phyloP scores from a whole-genome alignment of 1,140 invertebrate species.

The Brachionus paranguensis region DNA sequence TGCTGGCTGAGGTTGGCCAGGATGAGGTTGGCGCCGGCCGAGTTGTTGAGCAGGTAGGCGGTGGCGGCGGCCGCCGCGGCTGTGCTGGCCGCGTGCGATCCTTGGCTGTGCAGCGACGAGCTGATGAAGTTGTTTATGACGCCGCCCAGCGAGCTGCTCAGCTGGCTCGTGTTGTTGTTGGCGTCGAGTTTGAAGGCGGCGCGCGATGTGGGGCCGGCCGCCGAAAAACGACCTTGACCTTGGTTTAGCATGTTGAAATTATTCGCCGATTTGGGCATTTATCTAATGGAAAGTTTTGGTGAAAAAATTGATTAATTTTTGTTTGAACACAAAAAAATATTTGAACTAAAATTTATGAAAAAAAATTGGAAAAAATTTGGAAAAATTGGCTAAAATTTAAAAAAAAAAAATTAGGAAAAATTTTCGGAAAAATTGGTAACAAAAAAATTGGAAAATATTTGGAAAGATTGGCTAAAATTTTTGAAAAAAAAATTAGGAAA shows the following conservation, averaged over 20 bases:
- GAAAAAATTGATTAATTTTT: too few relatives aligned
- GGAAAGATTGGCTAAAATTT: too few relatives aligned
- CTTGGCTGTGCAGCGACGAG: not conserved
- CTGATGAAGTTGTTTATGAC: conserved; percentile 13
- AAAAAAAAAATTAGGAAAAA: too few relatives aligned
- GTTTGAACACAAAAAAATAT: too few relatives aligned
- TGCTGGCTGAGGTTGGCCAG: conserved; percentile 1
- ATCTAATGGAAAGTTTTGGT: not conserved
- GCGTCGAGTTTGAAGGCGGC: not conserved
- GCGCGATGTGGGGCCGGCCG: not conserved
- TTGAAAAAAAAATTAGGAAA: too few relatives aligned
- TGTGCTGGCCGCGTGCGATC: not conserved
- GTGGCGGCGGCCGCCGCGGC: conserved; percentile 1
- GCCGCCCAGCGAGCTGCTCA: not conserved
- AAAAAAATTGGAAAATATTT: too few relatives aligned
- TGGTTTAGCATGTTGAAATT: not conserved
- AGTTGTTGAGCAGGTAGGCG: not conserved
- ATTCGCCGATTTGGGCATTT: conserved; percentile 5
- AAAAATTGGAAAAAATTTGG: too few relatives aligned
- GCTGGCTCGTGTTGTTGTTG: not conserved
- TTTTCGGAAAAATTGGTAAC: too few relatives aligned
- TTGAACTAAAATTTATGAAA: too few relatives aligned
- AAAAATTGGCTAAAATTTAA: too few relatives aligned
- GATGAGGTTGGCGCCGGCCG: not conserved
- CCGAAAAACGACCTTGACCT: not conserved